phyloP scores from a whole-genome alignment of 1,140 invertebrate genomes.

The Psilanteris sp. region DNA sequence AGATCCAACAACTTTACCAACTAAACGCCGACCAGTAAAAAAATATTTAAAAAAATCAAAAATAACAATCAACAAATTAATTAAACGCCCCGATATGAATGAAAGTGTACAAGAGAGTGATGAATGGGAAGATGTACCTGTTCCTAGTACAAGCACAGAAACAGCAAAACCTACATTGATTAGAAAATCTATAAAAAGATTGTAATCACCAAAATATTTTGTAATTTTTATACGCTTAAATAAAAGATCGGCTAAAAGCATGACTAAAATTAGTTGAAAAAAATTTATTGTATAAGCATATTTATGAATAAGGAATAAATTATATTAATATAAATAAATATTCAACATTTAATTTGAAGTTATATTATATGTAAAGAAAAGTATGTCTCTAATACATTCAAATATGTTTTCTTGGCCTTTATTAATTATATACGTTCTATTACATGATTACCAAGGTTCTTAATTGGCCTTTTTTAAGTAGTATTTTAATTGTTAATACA shows the following conservation, averaged over 20 bases:
- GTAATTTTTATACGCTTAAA: neutral
- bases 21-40: conserved; percentile 12
- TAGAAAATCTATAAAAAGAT: conserved; percentile 40
- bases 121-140: conserved; percentile 53
- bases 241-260: too few species aligned
- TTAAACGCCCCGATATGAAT: conserved; percentile 6
- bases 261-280: neutral
- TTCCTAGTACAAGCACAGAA: conserved; percentile 48
- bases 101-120: conserved; percentile 51
- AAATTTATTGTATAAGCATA: too few species aligned
- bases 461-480: too few species aligned
- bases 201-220: conserved; percentile 12
- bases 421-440: conserved; percentile 1
- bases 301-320: too few species aligned
- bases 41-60: conserved; percentile 26
- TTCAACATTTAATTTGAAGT: too few species aligned
- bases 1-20: conserved; percentile 51
- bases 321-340: too few species aligned
- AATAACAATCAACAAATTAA: conserved; percentile 1
- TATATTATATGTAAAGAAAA: too few species aligned
- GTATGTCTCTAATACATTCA: too few species aligned
- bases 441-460: conserved; percentile 4
- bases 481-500: too few species aligned
- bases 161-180: conserved; percentile 40
- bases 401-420: conserved; percentile 4